Evolutionary conservation across 2,888 invertebrate species (phyloP).

Genomic region (Pristionchus entomophagus): DNA sequence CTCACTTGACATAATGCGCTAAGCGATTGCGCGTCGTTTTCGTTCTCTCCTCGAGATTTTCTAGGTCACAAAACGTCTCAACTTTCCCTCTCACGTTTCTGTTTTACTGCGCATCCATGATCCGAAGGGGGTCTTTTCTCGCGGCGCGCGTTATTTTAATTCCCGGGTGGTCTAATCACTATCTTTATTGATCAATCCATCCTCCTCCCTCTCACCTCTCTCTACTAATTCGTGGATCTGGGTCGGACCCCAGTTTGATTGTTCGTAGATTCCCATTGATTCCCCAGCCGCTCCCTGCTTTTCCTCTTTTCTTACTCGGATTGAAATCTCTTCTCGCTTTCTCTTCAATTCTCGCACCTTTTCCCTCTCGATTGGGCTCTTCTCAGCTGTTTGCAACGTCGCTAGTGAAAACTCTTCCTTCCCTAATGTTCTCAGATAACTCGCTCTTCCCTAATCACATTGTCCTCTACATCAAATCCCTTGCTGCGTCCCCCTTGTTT

Average conservation of each 20-base stretch:
- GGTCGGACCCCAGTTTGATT: conserved; percentile 25
- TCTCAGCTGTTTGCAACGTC: not conserved
- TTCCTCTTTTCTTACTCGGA: not conserved
- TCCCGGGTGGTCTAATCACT: conserved; percentile 3
- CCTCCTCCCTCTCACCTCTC: conserved; percentile 32
- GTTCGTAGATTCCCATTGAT: conserved; percentile 33
- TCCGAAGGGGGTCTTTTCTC: not conserved
- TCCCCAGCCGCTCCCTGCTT: not conserved
- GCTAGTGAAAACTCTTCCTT: not conserved
- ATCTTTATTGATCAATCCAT: conserved; percentile 38
- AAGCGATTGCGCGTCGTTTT: conserved; percentile 43
- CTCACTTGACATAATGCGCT: conserved; percentile 34
- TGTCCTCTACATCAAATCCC: conserved; percentile 18
- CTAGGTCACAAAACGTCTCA: conserved; percentile 34
- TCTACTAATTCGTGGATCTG: conserved; percentile 24
- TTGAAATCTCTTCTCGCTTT: conserved; percentile 10
- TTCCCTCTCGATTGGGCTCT: not conserved
- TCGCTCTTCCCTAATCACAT: conserved; percentile 10
- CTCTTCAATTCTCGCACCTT: not conserved
- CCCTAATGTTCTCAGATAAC: not conserved
- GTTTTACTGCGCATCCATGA: not conserved
- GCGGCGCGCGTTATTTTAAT: conserved; percentile 37
- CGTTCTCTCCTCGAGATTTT: conserved; percentile 39
- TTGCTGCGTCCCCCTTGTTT: not conserved
- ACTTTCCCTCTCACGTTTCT: conserved; percentile 45